Evolutionary conservation across 1,140 invertebrate species (phyloP).

Genomic region (Brachionus plicatilis): DNA sequence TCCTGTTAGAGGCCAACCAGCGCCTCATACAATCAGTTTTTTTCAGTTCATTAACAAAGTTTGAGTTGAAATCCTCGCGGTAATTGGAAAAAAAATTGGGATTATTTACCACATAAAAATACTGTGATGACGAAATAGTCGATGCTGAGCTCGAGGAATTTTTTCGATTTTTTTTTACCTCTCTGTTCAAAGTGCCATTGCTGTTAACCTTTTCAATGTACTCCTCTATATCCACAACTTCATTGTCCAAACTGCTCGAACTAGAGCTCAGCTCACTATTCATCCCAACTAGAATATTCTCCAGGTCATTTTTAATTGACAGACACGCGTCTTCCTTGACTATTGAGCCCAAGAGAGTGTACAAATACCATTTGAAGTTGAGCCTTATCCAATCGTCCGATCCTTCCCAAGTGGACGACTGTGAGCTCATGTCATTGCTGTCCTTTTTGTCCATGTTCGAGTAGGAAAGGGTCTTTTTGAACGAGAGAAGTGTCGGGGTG

Average conservation of each 20-base stretch:
- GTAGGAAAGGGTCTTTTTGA: constrained; percentile 34
- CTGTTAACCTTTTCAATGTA: constrained; percentile 17
- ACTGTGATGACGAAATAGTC: constrained; percentile 9
- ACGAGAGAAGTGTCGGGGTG: not conserved
- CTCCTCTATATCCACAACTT: constrained; percentile 26
- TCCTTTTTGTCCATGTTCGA: not conserved
- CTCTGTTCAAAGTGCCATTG: not conserved
- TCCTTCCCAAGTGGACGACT: constrained; percentile 69
- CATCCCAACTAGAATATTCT: not conserved
- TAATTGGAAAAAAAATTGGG: constrained; percentile 47
- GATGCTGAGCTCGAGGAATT: constrained; percentile 21
- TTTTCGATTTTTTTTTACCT: not conserved
- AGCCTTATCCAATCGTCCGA: constrained; percentile 90
- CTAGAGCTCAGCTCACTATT: constrained; percentile 15
- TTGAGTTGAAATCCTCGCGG: constrained; percentile 77
- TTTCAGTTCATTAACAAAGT: constrained; percentile 78
- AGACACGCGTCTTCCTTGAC: constrained; percentile 41
- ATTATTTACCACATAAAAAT: constrained; percentile 9
- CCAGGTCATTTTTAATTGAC: not conserved
- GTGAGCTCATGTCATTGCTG: constrained; percentile 6
- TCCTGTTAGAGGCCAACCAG: constrained; percentile 63
- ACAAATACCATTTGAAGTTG: constrained; percentile 84
- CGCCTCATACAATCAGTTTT: constrained; percentile 78
- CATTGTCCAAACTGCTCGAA: constrained; percentile 20
- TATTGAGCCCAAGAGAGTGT: constrained; percentile 66